phyloP scores from a whole-genome alignment of 2,113 vertebrate species.

The Oreochromis niloticus region DNA sequence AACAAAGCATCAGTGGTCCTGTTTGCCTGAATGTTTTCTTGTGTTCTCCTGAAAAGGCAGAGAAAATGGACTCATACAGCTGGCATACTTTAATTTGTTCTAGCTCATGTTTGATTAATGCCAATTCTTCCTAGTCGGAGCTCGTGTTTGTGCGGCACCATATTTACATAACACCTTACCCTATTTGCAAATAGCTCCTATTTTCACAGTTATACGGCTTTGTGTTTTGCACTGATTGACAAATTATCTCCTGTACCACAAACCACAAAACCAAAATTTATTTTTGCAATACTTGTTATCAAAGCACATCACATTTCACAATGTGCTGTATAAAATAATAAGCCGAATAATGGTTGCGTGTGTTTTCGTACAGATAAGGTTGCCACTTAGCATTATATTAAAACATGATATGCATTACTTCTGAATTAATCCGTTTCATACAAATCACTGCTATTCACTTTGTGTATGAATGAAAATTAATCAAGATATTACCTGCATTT shows the following conservation, averaged over 20 bases:
- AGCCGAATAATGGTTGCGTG: neutral
- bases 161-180: conserved; percentile 57
- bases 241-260: conserved; percentile 30
- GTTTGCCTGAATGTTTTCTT: conserved; percentile 36
- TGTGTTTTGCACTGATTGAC: conserved; percentile 41
- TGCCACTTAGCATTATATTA: neutral
- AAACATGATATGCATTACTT: neutral
- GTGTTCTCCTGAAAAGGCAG: conserved; percentile 21
- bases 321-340: neutral
- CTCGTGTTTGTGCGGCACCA: conserved; percentile 52
- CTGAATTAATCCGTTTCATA: neutral
- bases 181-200: conserved; percentile 49
- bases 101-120: conserved; percentile 65
- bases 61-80: conserved; percentile 49
- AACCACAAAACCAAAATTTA: conserved; percentile 3
- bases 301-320: neutral
- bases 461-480: neutral
- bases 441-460: neutral
- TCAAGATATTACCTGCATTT: neutral
- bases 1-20: conserved; percentile 35
- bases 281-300: neutral
- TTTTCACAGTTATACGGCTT: conserved; percentile 37
- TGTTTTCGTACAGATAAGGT: neutral
- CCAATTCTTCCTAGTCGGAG: conserved; percentile 46
- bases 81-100: conserved; percentile 64